These are phyloP conservation scores for Neria commutata DNA, from an alignment of 2,888 invertebrate genomes.

Conservation along the genomic window DNA sequence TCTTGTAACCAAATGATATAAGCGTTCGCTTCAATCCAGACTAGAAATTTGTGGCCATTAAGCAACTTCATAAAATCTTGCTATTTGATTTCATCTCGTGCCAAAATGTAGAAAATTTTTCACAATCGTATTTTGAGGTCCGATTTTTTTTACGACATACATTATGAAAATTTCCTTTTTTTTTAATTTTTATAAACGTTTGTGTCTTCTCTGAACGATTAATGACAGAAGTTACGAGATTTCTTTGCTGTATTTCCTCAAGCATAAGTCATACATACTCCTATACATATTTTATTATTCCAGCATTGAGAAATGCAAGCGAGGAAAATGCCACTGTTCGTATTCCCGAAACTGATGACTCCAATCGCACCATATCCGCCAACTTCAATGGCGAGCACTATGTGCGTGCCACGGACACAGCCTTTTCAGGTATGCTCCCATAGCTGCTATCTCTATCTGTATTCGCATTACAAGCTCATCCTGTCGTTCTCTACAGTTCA, in stretches of 20 bases:
- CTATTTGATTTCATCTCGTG: too few relatives aligned
- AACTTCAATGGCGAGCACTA: constrained; percentile 39
- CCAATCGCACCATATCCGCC: constrained; percentile 29
- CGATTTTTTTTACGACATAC: too few relatives aligned
- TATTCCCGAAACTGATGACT: constrained; percentile 33
- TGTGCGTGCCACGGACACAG: constrained; percentile 25
- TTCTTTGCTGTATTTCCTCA: too few relatives aligned
- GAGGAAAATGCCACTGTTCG: constrained; percentile 32
- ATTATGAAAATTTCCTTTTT: too few relatives aligned
- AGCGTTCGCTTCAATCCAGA: too few relatives aligned
- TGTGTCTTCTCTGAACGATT: not conserved
- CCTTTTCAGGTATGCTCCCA: constrained; percentile 32
- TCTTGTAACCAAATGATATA: too few relatives aligned
- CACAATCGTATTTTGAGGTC: too few relatives aligned
- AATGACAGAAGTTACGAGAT: not conserved
- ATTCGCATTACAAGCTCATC: not conserved
- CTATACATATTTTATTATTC: not conserved
- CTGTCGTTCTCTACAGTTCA: constrained; percentile 33
- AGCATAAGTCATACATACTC: too few relatives aligned
- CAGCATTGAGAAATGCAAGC: constrained; percentile 41
- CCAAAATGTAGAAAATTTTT: too few relatives aligned
- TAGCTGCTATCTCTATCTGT: not conserved
- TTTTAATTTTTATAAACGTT: too few relatives aligned
- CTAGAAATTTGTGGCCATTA: too few relatives aligned
- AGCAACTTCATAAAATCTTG: too few relatives aligned